Conservation (phyloP, 2,797 vertebrate genomes). For the Poecile montanus region DNA sequence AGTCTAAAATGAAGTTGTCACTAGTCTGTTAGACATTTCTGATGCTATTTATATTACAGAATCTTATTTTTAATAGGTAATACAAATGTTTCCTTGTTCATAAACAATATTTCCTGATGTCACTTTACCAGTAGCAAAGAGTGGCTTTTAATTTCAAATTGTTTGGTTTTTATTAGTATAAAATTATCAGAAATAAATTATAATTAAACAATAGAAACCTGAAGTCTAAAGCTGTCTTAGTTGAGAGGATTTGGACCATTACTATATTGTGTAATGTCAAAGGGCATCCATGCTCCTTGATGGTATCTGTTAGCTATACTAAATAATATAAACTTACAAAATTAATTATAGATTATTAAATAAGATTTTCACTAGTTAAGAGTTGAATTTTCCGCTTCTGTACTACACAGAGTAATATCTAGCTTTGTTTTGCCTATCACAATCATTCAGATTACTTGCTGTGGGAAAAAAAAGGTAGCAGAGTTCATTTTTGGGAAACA, state of each 20-base stretch:
- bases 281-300: not conserved
- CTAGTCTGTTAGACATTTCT: not conserved
- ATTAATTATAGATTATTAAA: not conserved
- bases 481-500: not conserved
- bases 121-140: not conserved
- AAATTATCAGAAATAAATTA: not conserved
- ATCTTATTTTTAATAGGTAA: not conserved
- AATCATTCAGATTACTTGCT: not conserved
- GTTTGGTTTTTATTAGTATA: not conserved
- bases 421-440: not conserved
- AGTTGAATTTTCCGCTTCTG: not conserved
- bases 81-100: not conserved
- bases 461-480: not conserved
- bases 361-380: not conserved
- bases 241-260: not conserved
- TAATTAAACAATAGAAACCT: not conserved
- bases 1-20: not conserved
- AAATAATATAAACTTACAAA: not conserved
- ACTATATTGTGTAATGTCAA: not conserved
- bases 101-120: not conserved
- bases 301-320: not conserved
- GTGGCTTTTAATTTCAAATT: not conserved
- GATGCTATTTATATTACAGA: not conserved
- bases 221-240: not conserved
- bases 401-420: not conserved